Percentiles rank a stretch among this genome's conserved stretches.
Evolutionary conservation across 2,888 invertebrate species (phyloP).

Genomic region (Philereme vetulata): DNA sequence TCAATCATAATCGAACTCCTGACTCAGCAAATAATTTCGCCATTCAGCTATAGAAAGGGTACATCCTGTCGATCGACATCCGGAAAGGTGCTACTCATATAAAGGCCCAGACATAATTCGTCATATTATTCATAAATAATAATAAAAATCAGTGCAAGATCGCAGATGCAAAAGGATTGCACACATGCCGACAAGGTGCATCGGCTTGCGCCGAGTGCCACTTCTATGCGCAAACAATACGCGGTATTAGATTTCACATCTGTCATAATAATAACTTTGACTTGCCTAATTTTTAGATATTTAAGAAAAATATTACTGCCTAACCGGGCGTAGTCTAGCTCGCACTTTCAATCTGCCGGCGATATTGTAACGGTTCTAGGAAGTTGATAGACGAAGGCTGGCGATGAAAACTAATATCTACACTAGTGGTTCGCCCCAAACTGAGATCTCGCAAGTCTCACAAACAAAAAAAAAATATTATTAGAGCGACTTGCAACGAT

Average conservation of each 20-base stretch:
- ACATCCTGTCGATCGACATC: constrained; percentile 76
- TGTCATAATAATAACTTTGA: constrained; percentile 43
- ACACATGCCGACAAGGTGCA: constrained; percentile 80
- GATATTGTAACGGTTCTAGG: too few species aligned
- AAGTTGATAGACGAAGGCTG: too few species aligned
- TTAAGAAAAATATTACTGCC: too few species aligned
- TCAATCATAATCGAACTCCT: constrained; percentile 26
- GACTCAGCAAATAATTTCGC: constrained; percentile 46
- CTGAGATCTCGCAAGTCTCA: too few species aligned
- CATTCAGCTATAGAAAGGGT: constrained; percentile 58
- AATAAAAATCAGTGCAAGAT: constrained; percentile 77
- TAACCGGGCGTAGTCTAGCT: too few species aligned
- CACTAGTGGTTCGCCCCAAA: too few species aligned
- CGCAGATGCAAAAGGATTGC: constrained; percentile 82
- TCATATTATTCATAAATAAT: constrained; percentile 82
- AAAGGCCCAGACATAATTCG: constrained; percentile 77
- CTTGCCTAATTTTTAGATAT: not conserved
- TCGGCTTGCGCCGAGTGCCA: constrained; percentile 75
- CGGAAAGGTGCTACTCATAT: constrained; percentile 79
- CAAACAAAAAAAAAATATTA: too few species aligned
- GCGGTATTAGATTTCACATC: constrained; percentile 52
- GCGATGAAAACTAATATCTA: too few species aligned
- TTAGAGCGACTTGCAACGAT: too few species aligned
- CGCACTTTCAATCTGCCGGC: too few species aligned
- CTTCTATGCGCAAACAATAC: constrained; percentile 61